phyloP scores from a whole-genome alignment of 2,113 vertebrate species.

The Todiramphus chloris region DNA sequence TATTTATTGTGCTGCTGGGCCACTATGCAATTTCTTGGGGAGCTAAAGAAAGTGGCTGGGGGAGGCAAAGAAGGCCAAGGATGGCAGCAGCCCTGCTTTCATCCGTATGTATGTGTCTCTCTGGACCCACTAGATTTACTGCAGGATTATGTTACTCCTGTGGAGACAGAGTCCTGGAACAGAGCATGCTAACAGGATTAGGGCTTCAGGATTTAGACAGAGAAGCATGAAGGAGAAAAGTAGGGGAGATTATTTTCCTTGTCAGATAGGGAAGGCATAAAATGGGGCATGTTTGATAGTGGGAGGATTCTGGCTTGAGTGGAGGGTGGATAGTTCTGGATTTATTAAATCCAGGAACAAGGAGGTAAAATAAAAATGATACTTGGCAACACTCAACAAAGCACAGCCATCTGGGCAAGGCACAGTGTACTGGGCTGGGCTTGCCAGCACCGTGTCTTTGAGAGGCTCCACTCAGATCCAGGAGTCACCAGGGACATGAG shows the following conservation, averaged over 20 bases:
- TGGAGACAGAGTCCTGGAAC: constrained; percentile 73
- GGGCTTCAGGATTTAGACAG: constrained; percentile 75
- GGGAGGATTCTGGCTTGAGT: constrained; percentile 10
- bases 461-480: constrained; percentile 17
- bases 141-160: constrained; percentile 76
- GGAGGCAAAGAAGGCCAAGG: not conserved
- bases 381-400: constrained; percentile 15
- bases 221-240: constrained; percentile 71
- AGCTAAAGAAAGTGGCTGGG: not conserved
- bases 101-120: not conserved
- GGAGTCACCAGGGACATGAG: not conserved
- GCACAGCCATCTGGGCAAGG: not conserved
- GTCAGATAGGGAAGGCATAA: constrained; percentile 39
- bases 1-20: constrained; percentile 54
- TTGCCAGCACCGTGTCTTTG: constrained; percentile 20
- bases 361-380: constrained; percentile 46
- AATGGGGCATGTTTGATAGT: constrained; percentile 36
- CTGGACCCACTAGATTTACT: constrained; percentile 68
- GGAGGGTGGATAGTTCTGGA: constrained; percentile 6
- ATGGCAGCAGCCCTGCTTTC: constrained; percentile 37
- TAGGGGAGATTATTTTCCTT: constrained; percentile 62
- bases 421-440: not conserved
- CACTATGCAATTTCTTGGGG: constrained; percentile 12
- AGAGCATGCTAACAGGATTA: constrained; percentile 80
- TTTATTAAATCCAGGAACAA: constrained; percentile 65